Conservation (phyloP, 2,113 vertebrate species). For the Lasiurus borealis region DNA sequence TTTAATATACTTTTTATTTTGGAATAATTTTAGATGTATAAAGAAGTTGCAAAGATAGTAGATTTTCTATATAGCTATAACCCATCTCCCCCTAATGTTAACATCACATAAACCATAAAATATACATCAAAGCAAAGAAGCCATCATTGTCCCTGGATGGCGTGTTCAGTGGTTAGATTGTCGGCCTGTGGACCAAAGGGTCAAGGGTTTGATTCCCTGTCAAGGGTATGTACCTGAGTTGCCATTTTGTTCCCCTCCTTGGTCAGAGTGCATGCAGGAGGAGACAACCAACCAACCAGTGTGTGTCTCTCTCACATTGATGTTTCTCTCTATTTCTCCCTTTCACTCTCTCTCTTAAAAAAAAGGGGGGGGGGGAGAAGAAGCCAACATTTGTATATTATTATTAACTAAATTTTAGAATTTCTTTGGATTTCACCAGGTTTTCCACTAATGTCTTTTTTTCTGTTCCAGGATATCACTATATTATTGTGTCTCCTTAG, state of each 20-base stretch:
- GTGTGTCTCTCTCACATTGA: too few relatives aligned
- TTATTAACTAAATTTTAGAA: background rate
- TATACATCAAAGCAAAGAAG: background rate
- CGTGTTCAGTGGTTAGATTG: too few relatives aligned
- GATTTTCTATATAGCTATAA: background rate
- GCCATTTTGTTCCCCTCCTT: too few relatives aligned
- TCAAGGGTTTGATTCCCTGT: too few relatives aligned
- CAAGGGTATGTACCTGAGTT: too few relatives aligned
- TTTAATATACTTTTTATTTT: conserved; percentile 20
- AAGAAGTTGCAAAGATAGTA: background rate
- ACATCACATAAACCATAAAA: background rate
- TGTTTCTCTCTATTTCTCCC: too few relatives aligned
- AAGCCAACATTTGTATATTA: background rate
- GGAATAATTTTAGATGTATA: conserved; percentile 7
- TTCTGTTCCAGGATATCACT: background rate
- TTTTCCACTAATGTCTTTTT: background rate
- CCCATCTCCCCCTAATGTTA: background rate
- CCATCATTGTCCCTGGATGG: background rate
- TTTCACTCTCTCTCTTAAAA: too few relatives aligned
- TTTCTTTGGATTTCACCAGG: conserved; percentile 1
- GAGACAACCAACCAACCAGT: too few relatives aligned
- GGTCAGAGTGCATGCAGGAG: too few relatives aligned
- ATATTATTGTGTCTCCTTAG: background rate
- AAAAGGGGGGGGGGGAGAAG: background rate
- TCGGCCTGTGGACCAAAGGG: too few relatives aligned